Base-by-base conservation (phyloP, 1,140 invertebrate genomes). In the Lordiphosa collinella region DNA sequence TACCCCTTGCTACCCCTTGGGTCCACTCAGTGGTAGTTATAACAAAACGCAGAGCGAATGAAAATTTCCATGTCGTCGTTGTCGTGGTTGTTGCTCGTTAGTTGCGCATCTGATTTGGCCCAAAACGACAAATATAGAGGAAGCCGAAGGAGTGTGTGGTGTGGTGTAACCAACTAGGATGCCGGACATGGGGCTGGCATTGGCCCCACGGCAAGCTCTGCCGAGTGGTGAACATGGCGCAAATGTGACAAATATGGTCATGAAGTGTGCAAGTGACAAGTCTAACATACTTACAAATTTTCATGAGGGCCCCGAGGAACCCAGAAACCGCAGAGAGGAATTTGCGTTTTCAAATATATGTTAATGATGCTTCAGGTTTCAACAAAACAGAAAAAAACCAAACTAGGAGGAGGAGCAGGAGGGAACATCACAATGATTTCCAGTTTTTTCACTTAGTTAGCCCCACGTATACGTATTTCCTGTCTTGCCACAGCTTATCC, bases 181-280 rank as follows among this genome's bases (percentile, higher is more conserved):
- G 72, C 71, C 62, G 78, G 67, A 84, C 67, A 61, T 32, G 50
- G 44, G 6, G 16, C 31, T 13, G 11, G 5, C 31, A 18, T 18
- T 31, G 9, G 32, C n/a, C 11, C 32, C 35, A 25, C 14, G 29
- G 22, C 10, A 16, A 16, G 25, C 16, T 35, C 12, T 29, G 44
- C 49, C 56, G 63, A 62, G 12, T 36, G 62, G 58, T 7, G 67
- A 85, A 84, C 72, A 85, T 85, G 73, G 78, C 78, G 78, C 79
- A 84, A 84, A 84, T 84, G 79, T 84, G 78, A 84, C 78, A 84
- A 84, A 84, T 84, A 85, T 84, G 78, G 78, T 82, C 78, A 84
- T 84, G 73, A 84, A 85, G 78, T 84, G 78, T 84, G 78, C 78
- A 84, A 84, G 78, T 84, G 78, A 84, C 78, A 84, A 78, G 79